These are phyloP conservation scores for Microcebus lehilahytsara DNA, from an alignment of 2,113 vertebrate species.

Conservation along the genomic window DNA sequence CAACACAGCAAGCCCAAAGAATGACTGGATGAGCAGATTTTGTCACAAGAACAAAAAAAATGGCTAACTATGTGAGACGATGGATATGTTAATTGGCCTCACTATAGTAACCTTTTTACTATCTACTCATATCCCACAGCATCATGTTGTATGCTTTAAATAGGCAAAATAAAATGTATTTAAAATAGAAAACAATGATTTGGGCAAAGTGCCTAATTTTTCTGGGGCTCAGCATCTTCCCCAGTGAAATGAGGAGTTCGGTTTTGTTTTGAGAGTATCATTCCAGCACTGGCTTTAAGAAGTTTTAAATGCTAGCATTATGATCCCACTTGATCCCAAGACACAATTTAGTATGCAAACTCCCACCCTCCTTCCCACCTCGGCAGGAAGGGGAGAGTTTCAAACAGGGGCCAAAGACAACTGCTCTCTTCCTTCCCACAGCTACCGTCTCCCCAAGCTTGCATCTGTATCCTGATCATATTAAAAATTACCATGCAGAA, in stretches of 20 bases:
- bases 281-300: neutral
- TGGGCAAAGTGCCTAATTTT: neutral
- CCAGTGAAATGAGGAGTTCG: neutral
- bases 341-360: neutral
- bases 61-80: neutral
- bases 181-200: neutral
- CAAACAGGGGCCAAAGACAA: neutral
- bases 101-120: neutral
- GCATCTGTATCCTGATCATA: neutral
- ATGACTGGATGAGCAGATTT: neutral
- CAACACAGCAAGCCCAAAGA: neutral
- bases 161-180: neutral
- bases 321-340: neutral
- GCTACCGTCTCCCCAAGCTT: neutral
- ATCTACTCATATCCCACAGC: neutral
- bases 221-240: neutral
- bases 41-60: neutral
- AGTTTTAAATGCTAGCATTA: neutral
- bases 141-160: neutral
- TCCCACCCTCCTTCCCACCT: too few relatives aligned
- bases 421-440: neutral
- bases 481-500: conserved; percentile 12
- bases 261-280: neutral
- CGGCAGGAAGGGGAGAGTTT: neutral
- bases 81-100: neutral